Evolutionary conservation across 2,113 vertebrate species (phyloP).

Genomic region (Vombatus ursinus): DNA sequence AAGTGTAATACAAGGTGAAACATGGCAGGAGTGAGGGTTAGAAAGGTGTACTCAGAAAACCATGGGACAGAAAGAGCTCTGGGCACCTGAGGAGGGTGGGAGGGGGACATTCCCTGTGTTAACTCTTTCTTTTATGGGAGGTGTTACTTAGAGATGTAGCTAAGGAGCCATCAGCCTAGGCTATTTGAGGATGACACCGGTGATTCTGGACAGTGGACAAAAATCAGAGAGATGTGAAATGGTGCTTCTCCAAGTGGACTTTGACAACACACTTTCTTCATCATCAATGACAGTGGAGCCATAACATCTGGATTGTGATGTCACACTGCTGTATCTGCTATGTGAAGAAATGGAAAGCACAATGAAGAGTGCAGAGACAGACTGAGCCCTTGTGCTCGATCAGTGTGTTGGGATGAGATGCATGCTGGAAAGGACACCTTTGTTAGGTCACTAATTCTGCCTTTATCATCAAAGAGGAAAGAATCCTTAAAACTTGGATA

Average conservation of each 20-base stretch:
- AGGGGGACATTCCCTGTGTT: no score
- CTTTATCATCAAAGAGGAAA: no score
- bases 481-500: background rate
- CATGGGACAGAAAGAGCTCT: no score
- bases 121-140: background rate
- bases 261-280: background rate
- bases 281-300: background rate
- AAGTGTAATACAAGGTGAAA: no score
- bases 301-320: background rate
- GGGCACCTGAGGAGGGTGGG: no score
- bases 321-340: background rate
- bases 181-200: background rate
- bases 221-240: background rate
- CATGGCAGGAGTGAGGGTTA: no score
- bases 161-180: background rate
- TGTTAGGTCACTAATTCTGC: background rate
- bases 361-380: background rate
- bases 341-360: background rate
- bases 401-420: accelerated
- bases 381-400: background rate
- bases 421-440: background rate
- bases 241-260: background rate
- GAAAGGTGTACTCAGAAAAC: no score
- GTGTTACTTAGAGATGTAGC: background rate
- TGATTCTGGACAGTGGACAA: background rate